These are phyloP conservation scores for Melanotaenia duboulayi DNA, from an alignment of 2,113 vertebrate genomes.

Conservation along the genomic window DNA sequence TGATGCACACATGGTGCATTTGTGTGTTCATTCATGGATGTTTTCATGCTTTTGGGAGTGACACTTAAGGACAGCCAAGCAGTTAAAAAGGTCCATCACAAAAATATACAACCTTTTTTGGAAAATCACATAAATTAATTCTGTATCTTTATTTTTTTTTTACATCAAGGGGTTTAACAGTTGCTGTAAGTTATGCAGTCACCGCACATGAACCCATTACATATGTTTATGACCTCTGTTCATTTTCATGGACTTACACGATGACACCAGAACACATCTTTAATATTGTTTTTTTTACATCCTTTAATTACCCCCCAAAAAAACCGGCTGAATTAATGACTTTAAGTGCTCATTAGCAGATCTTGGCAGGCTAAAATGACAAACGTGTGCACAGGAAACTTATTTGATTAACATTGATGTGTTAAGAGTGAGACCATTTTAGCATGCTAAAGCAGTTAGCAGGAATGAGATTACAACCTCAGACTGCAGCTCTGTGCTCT, in stretches of 20 bases:
- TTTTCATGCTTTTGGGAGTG: constrained; percentile 7
- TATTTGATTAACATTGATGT: constrained; percentile 6
- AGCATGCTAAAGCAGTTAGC: constrained; percentile 15
- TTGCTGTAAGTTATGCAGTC: neutral
- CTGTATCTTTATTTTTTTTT: neutral
- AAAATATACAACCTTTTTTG: constrained; percentile 23
- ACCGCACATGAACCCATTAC: neutral
- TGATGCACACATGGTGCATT: neutral
- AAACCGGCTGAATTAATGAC: neutral
- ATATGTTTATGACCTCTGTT: neutral
- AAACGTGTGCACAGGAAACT: neutral
- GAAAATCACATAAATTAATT: constrained; percentile 4
- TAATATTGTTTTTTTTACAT: neutral
- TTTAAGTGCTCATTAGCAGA: neutral
- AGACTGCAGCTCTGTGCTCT: neutral
- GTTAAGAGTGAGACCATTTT: constrained; percentile 4
- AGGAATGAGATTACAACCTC: neutral
- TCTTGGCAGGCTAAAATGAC: neutral
- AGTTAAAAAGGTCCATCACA: constrained; percentile 44
- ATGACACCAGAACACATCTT: neutral
- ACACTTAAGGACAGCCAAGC: constrained; percentile 36
- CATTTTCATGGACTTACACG: neutral
- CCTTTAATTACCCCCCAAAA: neutral
- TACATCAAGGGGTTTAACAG: neutral
- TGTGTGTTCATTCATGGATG: constrained; percentile 14